These are phyloP conservation scores for Notospermus geniculatus DNA, from an alignment of 1,140 invertebrate genomes.

Conservation along the genomic window DNA sequence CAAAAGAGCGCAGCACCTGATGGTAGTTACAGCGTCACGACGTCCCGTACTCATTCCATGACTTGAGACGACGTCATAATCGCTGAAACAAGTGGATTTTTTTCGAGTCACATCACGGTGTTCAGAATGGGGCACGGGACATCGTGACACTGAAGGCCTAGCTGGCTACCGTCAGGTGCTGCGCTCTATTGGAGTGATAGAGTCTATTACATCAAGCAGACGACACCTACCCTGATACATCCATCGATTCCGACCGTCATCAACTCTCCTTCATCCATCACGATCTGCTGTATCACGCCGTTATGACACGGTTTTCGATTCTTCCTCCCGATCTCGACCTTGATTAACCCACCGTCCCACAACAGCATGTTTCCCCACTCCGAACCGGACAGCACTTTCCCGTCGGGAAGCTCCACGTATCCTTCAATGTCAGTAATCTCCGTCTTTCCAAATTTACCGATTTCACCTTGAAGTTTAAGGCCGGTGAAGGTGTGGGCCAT, in stretches of 20 bases:
- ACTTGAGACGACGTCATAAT: no score
- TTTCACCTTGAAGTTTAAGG: constrained; percentile 78
- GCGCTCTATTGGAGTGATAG: no score
- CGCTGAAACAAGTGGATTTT: no score
- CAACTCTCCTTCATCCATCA: constrained; percentile 65
- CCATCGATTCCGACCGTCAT: constrained; percentile 73
- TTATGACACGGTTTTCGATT: constrained; percentile 68
- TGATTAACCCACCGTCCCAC: constrained; percentile 84
- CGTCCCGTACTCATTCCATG: no score
- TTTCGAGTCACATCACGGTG: no score
- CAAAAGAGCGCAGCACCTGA: no score
- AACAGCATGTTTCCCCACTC: constrained; percentile 87
- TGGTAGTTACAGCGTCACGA: no score
- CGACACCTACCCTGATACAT: constrained; percentile 63
- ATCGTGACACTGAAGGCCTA: no score
- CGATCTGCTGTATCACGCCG: constrained; percentile 71
- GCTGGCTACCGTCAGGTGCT: no score
- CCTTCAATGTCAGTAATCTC: constrained; percentile 85
- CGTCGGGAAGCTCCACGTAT: constrained; percentile 78
- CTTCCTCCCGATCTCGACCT: constrained; percentile 61
- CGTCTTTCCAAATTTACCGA: constrained; percentile 85
- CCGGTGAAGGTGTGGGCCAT: constrained; percentile 87
- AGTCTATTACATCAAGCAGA: no score
- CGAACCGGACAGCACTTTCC: constrained; percentile 81
- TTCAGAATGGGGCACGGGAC: no score